These are phyloP conservation scores for Erebia epiphron DNA, from an alignment of 2,888 invertebrate species.

Conservation along the genomic window DNA sequence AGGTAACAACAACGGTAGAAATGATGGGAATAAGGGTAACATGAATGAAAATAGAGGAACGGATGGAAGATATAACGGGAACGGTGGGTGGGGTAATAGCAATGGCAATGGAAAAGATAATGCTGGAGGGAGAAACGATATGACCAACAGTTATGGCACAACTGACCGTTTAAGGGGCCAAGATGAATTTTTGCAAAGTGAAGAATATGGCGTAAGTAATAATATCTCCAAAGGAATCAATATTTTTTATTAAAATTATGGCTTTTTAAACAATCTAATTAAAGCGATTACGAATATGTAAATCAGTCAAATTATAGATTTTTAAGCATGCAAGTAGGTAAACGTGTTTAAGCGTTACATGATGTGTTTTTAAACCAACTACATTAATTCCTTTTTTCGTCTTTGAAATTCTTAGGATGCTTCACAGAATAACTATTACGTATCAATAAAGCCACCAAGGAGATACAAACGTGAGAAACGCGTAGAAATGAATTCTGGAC, in stretches of 20 bases:
- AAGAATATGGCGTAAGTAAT: conserved; percentile 61
- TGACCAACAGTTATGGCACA: conserved; percentile 40
- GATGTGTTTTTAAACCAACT: not conserved
- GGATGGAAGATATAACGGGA: conserved; percentile 29
- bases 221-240: not conserved
- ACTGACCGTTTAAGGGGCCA: conserved; percentile 48
- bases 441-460: conserved; percentile 38
- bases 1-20: conserved; percentile 38
- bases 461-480: conserved; percentile 64
- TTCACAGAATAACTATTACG: conserved; percentile 34
- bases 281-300: no score
- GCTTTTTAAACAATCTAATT: no score
- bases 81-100: conserved; percentile 40
- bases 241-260: not conserved
- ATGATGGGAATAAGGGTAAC: conserved; percentile 20
- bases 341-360: no score
- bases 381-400: not conserved
- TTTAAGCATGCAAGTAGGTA: no score
- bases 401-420: conserved; percentile 15
- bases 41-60: conserved; percentile 37
- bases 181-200: conserved; percentile 53
- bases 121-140: conserved; percentile 33
- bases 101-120: conserved; percentile 38
- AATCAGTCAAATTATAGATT: no score
- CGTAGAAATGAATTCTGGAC: conserved; percentile 64